Evolutionary conservation across 2,797 vertebrate species (phyloP).

Genomic region (Notoglanidium macrostoma): DNA sequence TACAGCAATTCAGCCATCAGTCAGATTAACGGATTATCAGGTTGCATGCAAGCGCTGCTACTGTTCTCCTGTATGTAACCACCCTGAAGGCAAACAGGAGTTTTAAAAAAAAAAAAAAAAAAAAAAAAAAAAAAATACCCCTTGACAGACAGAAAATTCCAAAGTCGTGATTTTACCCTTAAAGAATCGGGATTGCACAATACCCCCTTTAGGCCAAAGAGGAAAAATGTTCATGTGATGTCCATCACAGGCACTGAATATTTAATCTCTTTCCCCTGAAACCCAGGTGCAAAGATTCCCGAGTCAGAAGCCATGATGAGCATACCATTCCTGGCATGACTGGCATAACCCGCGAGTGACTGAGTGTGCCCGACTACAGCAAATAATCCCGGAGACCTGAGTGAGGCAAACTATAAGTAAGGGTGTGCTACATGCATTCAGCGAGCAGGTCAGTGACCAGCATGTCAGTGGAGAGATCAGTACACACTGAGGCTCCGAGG

Average conservation of each 20-base stretch:
- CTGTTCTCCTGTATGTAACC: too few species aligned
- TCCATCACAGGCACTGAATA: conserved; percentile 1
- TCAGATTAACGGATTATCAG: not conserved
- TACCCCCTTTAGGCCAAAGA: conserved; percentile 3
- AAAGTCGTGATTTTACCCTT: not conserved
- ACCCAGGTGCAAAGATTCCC: conserved; percentile 44
- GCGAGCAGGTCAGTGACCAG: not conserved
- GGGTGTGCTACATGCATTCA: not conserved
- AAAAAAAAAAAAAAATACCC: too few species aligned
- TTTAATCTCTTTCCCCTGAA: conserved; percentile 27
- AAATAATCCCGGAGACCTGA: conserved; percentile 4
- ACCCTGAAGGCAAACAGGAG: not conserved
- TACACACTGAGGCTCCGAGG: not conserved
- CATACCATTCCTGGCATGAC: conserved; percentile 68
- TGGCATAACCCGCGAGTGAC: conserved; percentile 59
- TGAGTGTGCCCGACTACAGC: conserved; percentile 34
- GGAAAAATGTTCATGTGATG: conserved; percentile 13
- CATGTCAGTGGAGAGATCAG: not conserved
- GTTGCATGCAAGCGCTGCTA: too few species aligned
- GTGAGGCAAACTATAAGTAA: not conserved
- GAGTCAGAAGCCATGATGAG: conserved; percentile 35
- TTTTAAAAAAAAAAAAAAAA: too few species aligned
- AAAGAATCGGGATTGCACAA: not conserved
- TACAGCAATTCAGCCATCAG: too few species aligned
- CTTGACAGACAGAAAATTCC: not conserved